Percentiles rank a stretch among this genome's conserved stretches.
These are phyloP conservation scores for Gari tellinella DNA, from an alignment of 2,888 invertebrate species.

Conservation along the genomic window DNA sequence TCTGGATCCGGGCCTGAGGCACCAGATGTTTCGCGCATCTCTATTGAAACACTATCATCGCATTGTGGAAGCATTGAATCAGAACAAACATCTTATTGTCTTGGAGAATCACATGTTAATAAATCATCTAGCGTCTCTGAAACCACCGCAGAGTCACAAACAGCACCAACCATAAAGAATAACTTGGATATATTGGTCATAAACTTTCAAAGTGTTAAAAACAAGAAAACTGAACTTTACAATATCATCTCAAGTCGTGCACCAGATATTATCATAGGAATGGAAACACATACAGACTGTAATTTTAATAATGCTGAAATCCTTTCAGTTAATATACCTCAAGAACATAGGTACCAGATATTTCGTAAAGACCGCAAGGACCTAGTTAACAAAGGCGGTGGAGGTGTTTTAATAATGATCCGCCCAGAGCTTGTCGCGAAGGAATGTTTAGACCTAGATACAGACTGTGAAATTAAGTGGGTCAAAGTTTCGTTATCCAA, in stretches of 20 bases:
- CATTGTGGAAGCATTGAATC: too few species aligned
- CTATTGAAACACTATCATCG: too few species aligned
- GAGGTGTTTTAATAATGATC: conserved; percentile 25
- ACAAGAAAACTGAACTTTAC: conserved; percentile 26
- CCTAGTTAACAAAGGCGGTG: conserved; percentile 9
- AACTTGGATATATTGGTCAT: background rate
- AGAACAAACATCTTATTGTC: too few species aligned
- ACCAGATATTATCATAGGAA: conserved; percentile 22
- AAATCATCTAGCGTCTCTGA: too few species aligned
- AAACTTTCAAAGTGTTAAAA: conserved; percentile 30
- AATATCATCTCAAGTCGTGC: conserved; percentile 16
- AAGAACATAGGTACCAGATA: conserved; percentile 5
- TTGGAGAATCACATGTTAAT: too few species aligned
- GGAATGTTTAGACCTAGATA: conserved; percentile 22
- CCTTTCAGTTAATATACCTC: conserved; percentile 11
- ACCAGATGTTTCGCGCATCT: too few species aligned
- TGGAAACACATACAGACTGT: conserved; percentile 15
- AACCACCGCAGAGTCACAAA: too few species aligned
- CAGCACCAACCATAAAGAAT: too few species aligned
- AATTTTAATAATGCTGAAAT: conserved; percentile 14
- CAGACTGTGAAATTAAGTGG: conserved; percentile 27
- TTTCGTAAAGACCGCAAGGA: conserved; percentile 25
- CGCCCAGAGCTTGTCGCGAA: conserved; percentile 10
- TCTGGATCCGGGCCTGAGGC: too few species aligned
- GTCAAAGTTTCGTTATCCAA: conserved; percentile 8